Conservation (phyloP, 1,140 invertebrate species). For the Drosophila sp. region DNA sequence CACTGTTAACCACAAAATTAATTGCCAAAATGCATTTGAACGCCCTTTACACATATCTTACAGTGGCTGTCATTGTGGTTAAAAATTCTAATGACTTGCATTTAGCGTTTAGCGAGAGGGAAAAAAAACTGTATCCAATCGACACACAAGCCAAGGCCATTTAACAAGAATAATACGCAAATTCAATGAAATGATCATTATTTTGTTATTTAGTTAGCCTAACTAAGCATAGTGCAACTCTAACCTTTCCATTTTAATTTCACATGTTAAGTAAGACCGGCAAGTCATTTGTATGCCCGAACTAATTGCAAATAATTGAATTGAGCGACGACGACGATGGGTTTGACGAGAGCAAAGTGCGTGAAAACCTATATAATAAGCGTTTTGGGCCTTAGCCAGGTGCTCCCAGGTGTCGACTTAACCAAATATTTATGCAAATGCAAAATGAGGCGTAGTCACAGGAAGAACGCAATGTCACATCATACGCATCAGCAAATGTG, state of each 20-base stretch:
- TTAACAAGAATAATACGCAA: slow-evolving; percentile 51
- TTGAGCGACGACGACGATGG: slow-evolving; percentile 43
- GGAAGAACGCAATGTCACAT: slow-evolving; percentile 74
- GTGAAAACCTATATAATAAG: slow-evolving; percentile 58
- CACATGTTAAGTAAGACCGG: slow-evolving; percentile 17
- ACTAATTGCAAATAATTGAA: slow-evolving; percentile 70
- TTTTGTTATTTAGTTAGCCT: slow-evolving; percentile 14
- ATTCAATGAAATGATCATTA: not conserved
- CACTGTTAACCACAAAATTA: slow-evolving; percentile 21
- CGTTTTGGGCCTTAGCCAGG: slow-evolving; percentile 22
- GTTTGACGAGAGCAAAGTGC: slow-evolving; percentile 61
- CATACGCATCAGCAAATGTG: slow-evolving; percentile 41
- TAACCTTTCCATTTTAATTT: slow-evolving; percentile 44
- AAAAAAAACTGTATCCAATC: slow-evolving; percentile 40
- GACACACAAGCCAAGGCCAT: slow-evolving; percentile 44
- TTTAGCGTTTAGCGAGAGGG: slow-evolving; percentile 31
- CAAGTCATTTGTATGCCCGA: slow-evolving; percentile 46
- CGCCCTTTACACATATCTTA: slow-evolving; percentile 9
- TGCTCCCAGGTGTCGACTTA: slow-evolving; percentile 42
- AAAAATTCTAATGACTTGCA: slow-evolving; percentile 18
- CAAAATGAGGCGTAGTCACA: slow-evolving; percentile 52
- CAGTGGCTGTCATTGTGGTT: not conserved
- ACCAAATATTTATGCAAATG: slow-evolving; percentile 72
- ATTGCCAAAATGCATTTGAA: slow-evolving; percentile 33
- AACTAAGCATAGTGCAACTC: slow-evolving; percentile 5